These are phyloP conservation scores for Ovis canadensis DNA, from an alignment of 2,113 vertebrate genomes.

Conservation along the genomic window DNA sequence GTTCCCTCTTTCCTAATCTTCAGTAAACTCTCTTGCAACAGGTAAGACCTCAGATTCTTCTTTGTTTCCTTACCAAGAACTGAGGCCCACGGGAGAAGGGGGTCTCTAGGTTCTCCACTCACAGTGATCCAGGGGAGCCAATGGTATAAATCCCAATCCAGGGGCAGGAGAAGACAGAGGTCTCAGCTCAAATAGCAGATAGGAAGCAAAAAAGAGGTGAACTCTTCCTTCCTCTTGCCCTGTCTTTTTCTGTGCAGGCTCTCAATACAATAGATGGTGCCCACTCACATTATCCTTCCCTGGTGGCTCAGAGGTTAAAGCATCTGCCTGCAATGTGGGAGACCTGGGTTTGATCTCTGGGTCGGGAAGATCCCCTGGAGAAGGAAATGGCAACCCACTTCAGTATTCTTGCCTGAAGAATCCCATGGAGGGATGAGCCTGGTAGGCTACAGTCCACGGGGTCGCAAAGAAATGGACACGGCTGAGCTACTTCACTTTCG, in stretches of 20 bases:
- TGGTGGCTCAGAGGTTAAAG: no score
- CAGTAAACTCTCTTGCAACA: not conserved
- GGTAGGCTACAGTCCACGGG: no score
- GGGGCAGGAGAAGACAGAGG: not conserved
- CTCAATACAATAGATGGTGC: not conserved
- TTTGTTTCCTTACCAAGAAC: not conserved
- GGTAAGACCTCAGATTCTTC: not conserved
- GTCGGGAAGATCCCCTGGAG: no score
- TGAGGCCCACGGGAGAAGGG: not conserved
- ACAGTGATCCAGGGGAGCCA: not conserved
- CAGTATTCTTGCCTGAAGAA: no score
- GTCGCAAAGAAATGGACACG: no score
- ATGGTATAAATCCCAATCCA: no score
- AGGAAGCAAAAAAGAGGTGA: not conserved
- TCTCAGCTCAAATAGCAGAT: not conserved
- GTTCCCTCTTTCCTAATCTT: not conserved
- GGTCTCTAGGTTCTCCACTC: not conserved
- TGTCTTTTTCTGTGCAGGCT: not conserved
- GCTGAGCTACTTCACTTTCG: no score
- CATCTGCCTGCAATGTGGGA: no score
- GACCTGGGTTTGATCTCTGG: no score
- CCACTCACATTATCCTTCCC: not conserved
- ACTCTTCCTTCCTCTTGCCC: not conserved
- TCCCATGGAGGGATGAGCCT: no score
- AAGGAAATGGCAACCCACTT: no score